Percentiles rank a stretch among this genome's conserved stretches.
Evolutionary conservation across 2,113 vertebrate genomes (phyloP).

Genomic region (Corythornis cristatus): DNA sequence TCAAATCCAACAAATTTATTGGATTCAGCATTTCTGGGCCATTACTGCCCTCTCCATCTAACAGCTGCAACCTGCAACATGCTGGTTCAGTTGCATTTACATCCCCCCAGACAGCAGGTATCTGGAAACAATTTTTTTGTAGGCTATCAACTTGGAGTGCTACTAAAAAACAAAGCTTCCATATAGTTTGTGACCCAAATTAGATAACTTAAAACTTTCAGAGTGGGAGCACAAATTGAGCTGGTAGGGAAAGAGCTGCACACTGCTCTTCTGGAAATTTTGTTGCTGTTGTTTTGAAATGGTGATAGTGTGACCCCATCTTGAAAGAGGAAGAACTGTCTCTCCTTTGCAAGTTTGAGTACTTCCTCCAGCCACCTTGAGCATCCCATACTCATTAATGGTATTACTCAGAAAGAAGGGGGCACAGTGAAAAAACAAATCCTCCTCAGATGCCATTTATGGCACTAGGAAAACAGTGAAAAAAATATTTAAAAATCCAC

Average conservation of each 20-base stretch:
- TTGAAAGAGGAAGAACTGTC: background rate
- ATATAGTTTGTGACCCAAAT: background rate
- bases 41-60: background rate
- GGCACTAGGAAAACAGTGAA: background rate
- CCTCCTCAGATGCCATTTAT: background rate
- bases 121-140: background rate
- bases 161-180: background rate
- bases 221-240: background rate
- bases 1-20: background rate
- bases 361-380: background rate
- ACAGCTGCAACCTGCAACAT: background rate
- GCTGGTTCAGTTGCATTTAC: background rate
- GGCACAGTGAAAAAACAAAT: background rate
- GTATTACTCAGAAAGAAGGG: background rate
- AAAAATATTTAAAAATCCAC: background rate
- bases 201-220: background rate
- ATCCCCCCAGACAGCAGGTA: background rate
- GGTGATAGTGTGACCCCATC: background rate
- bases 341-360: background rate
- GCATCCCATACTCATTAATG: background rate
- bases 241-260: background rate
- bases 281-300: background rate
- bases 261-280: background rate
- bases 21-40: background rate
- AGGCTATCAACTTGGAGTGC: background rate